These are phyloP conservation scores for Cyphomyrmex costatus DNA, from an alignment of 1,140 invertebrate genomes.

Conservation along the genomic window DNA sequence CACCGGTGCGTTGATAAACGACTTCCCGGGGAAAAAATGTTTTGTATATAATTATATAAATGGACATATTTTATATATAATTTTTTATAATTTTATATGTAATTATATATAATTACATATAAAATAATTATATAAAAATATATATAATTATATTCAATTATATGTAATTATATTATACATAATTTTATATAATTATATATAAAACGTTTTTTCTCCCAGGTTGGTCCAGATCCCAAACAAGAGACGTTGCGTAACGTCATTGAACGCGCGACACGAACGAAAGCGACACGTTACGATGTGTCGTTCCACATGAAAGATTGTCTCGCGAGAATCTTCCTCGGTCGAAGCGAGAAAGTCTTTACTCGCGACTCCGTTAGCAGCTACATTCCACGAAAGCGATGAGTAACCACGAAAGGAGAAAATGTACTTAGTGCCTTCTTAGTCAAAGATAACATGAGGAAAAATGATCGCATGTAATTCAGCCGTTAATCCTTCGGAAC, in stretches of 20 bases:
- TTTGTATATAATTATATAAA: too few species aligned
- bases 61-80: too few species aligned
- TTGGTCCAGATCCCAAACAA: neutral
- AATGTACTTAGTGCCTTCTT: constrained; percentile 43
- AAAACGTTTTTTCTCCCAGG: too few species aligned
- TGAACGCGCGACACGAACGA: neutral
- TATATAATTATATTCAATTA: too few species aligned
- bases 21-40: too few species aligned
- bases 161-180: too few species aligned
- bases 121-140: too few species aligned
- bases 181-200: too few species aligned
- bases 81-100: too few species aligned
- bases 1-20: neutral
- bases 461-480: neutral
- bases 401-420: neutral
- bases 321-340: neutral
- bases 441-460: neutral
- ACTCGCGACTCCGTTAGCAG: neutral
- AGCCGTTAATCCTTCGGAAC: too few species aligned
- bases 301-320: neutral
- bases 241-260: neutral
- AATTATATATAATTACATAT: too few species aligned
- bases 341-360: neutral
- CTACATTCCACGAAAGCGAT: neutral
- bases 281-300: neutral